Base-by-base conservation (phyloP, 2,113 vertebrate genomes). In the Silurus meridionalis region DNA sequence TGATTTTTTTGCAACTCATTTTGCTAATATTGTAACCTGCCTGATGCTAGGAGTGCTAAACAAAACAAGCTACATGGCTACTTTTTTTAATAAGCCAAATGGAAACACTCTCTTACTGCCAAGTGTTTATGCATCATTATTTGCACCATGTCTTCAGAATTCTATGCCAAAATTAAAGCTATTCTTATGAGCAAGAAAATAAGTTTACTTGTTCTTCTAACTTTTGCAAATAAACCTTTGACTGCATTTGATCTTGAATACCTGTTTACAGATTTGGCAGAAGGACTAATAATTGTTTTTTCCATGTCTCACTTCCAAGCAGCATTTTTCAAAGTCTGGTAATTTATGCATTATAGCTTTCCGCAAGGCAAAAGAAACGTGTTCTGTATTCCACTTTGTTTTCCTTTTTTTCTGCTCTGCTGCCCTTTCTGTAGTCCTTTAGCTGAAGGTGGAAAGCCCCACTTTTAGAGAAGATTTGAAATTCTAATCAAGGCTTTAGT, bases 401-500 rank as follows among this genome's bases (percentile, higher is more conserved):
- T 83, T 37, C 1, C 8, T 69, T 85, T 83, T 8, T 8, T 58
- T 57, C 57, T 21, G 57, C 74, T 83, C 14, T 67, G 21, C 82
- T 58, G 48, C 64, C 67, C 48, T 52, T 71, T 58, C 80, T 72
- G 88, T 89, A 21, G 66, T 90, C 87, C 88, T 87, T 90, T 85
- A 90, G 87, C 90, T 89, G 91, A 92, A 94, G 93, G 94, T 93
- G 92, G 94, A 95, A 94, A 94, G 92, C 92, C 92, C 94, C 94
- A 93, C 91, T 93, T 91, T 23, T 87, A 94, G 88, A 85, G 83
- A 89, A 94, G 94, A 95, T 94, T 95, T 95, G 92, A 95, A 96
- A 94, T 95, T 95, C 94, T 96, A 95, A 96, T 96, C 95, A 95
- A 94, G 93, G 93, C 93, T 94, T 94, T 91, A 90, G 92, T 95